Percentiles rank a stretch among this genome's conserved stretches.
These are phyloP conservation scores for Zosterops pallidus DNA, from an alignment of 2,113 vertebrate species.

Conservation along the genomic window DNA sequence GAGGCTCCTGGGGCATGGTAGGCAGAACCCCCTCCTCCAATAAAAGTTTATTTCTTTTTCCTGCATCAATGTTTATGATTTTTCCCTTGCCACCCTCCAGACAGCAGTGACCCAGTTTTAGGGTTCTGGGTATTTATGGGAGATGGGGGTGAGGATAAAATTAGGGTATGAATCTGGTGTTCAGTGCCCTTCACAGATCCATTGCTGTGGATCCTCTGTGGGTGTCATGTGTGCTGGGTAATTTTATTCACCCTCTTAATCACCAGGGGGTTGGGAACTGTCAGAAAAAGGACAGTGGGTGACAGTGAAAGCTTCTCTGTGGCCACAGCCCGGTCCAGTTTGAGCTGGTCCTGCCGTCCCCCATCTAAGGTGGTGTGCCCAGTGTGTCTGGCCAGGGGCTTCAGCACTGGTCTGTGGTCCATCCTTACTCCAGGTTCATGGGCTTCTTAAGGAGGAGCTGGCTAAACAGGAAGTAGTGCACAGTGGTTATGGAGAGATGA, in stretches of 20 bases:
- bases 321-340: neutral
- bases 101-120: neutral
- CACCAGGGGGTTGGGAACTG: neutral
- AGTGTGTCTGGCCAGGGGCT: too few relatives aligned
- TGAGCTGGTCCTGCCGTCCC: neutral
- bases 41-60: neutral
- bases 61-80: neutral
- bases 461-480: neutral
- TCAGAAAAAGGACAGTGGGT: neutral
- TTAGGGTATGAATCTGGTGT: neutral
- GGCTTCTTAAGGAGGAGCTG: neutral
- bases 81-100: neutral
- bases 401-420: neutral
- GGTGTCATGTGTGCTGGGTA: accelerated
- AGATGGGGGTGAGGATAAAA: neutral
- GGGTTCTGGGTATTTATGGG: neutral
- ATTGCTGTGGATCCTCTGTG: neutral
- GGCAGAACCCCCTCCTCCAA: neutral
- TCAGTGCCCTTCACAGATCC: neutral
- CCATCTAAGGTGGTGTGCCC: accelerated
- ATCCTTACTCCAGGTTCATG: neutral
- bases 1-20: neutral
- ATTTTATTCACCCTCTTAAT: neutral
- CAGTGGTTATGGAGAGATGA: neutral
- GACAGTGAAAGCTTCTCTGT: too few relatives aligned